Evolutionary conservation across 2,888 invertebrate genomes (phyloP).

Genomic region (Apomyelois bistriatella): DNA sequence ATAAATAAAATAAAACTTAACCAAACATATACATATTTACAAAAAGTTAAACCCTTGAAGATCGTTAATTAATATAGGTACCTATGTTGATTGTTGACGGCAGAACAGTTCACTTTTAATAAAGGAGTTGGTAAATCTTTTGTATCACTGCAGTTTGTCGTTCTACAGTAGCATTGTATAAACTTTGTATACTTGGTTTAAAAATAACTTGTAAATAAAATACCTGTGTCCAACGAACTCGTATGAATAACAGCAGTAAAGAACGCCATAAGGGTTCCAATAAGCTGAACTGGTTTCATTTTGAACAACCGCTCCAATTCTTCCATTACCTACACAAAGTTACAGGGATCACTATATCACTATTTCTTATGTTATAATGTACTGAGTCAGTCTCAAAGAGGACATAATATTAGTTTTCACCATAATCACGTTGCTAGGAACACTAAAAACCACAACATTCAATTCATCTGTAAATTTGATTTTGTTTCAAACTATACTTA

Average conservation of each 20-base stretch:
- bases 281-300: slow-evolving; percentile 52
- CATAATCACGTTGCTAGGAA: slow-evolving; percentile 66
- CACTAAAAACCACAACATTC: slow-evolving; percentile 66
- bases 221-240: slow-evolving; percentile 56
- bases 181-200: background rate
- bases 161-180: too few relatives aligned
- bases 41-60: too few relatives aligned
- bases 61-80: too few relatives aligned
- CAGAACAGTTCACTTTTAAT: too few relatives aligned
- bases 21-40: too few relatives aligned
- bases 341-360: slow-evolving; percentile 23
- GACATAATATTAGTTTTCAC: slow-evolving; percentile 20
- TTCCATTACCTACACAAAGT: slow-evolving; percentile 63
- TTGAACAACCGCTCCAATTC: slow-evolving; percentile 68
- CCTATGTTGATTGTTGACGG: too few relatives aligned
- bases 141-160: too few relatives aligned
- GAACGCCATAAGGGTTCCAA: slow-evolving; percentile 41
- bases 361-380: slow-evolving; percentile 25
- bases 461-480: slow-evolving; percentile 60
- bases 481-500: slow-evolving; percentile 19
- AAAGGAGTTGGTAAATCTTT: too few relatives aligned
- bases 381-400: slow-evolving; percentile 9
- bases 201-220: slow-evolving; percentile 24
- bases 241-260: slow-evolving; percentile 34
- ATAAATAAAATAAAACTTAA: too few relatives aligned